phyloP scores from a whole-genome alignment of 2,113 vertebrate species.

The Pseudorectes ferrugineus region DNA sequence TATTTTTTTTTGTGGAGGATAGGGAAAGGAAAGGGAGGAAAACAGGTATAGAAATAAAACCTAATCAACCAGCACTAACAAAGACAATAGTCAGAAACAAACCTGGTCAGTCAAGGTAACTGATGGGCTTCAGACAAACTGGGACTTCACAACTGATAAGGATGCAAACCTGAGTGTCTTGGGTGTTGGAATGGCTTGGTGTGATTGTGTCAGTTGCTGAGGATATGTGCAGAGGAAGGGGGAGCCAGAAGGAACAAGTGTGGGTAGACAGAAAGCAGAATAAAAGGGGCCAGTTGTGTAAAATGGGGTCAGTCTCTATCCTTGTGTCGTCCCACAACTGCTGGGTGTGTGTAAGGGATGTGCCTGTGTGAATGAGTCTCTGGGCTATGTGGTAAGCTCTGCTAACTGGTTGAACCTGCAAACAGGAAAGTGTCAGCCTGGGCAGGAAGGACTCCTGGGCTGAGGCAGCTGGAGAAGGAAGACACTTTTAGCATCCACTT shows the following conservation, averaged over 20 bases:
- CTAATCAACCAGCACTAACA: not conserved
- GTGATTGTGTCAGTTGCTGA: not conserved
- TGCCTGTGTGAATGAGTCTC: not conserved
- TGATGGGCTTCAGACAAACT: not conserved
- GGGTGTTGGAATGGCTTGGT: fast-evolving
- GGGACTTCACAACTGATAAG: not conserved
- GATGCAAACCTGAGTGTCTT: not conserved
- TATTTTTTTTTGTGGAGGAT: not conserved
- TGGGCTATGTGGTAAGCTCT: not conserved
- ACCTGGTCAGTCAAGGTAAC: not conserved
- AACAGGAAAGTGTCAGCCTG: not conserved
- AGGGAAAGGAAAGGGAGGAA: not conserved
- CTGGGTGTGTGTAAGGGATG: not conserved
- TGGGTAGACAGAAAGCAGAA: not conserved
- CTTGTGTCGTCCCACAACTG: not conserved
- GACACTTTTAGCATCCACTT: not conserved
- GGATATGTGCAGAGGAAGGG: not conserved
- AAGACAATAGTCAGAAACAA: not conserved
- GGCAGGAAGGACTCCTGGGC: not conserved
- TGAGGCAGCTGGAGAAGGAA: not conserved
- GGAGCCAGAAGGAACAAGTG: not conserved
- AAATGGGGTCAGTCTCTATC: fast-evolving
- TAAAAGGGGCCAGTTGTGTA: not conserved
- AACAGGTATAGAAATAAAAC: not conserved
- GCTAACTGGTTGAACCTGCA: not conserved